A percentile compares a stretch with the other conserved stretches of the same genome.
phyloP scores from a whole-genome alignment of 2,888 invertebrate species.

The Malachius bipustulatus region DNA sequence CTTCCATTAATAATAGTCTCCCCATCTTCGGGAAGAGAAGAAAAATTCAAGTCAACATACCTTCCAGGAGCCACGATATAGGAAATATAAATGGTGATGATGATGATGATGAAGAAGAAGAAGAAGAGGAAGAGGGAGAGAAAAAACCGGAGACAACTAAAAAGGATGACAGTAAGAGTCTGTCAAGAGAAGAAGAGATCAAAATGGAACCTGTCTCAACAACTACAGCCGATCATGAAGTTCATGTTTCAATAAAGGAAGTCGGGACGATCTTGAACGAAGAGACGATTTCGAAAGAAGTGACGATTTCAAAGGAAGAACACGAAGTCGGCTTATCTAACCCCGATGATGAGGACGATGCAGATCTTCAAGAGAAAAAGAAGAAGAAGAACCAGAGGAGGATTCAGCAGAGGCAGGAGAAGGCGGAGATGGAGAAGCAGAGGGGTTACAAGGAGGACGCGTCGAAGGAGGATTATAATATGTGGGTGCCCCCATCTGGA shows the following conservation, averaged over 20 bases:
- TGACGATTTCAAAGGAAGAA: too few species aligned
- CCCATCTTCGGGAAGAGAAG: constrained; percentile 46
- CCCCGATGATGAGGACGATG: constrained; percentile 5
- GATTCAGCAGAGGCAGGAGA: constrained; percentile 29
- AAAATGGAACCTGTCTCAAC: neutral
- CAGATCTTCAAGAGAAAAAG: constrained; percentile 17
- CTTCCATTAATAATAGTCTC: constrained; percentile 19
- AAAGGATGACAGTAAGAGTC: neutral
- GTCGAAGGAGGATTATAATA: constrained; percentile 51
- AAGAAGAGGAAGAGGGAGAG: constrained; percentile 26
- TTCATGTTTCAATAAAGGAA: too few species aligned
- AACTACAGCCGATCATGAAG: too few species aligned
- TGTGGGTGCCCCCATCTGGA: constrained; percentile 65
- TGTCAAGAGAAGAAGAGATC: neutral
- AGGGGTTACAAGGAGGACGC: constrained; percentile 37
- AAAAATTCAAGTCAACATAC: constrained; percentile 41
- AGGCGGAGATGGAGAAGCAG: constrained; percentile 24
- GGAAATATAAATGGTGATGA: constrained; percentile 23
- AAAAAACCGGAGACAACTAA: constrained; percentile 9
- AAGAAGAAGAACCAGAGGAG: constrained; percentile 30
- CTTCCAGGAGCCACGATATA: constrained; percentile 21
- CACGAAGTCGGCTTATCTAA: too few species aligned
- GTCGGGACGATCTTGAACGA: too few species aligned
- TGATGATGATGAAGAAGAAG: constrained; percentile 43
- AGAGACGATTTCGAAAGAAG: too few species aligned